phyloP scores from a whole-genome alignment of 1,140 invertebrate species.

The Eciton burchellii region DNA sequence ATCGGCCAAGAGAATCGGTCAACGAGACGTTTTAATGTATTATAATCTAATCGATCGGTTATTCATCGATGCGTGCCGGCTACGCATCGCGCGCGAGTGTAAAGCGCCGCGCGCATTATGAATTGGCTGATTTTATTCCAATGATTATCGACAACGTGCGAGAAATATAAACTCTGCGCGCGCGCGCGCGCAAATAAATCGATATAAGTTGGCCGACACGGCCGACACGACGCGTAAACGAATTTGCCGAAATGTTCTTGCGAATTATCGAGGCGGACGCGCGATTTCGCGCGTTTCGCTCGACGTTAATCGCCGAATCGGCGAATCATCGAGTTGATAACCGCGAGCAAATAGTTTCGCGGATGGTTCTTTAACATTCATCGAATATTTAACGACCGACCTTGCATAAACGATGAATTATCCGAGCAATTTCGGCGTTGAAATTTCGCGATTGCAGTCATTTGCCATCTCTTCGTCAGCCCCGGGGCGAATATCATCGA shows the following conservation, averaged over 20 bases:
- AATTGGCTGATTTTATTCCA: conserved; percentile 51
- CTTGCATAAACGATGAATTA: conserved; percentile 20
- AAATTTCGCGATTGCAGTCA: conserved; percentile 36
- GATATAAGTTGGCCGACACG: conserved; percentile 30
- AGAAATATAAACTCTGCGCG: conserved; percentile 37
- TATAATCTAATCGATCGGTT: conserved; percentile 48
- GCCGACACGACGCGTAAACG: conserved; percentile 31
- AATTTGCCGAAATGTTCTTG: conserved; percentile 37
- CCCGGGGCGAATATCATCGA: neutral
- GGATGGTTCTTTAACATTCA: conserved; percentile 50
- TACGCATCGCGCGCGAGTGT: conserved; percentile 9
- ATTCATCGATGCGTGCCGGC: conserved; percentile 18
- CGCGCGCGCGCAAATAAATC: conserved; percentile 29
- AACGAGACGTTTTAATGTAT: conserved; percentile 46
- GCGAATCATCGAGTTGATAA: conserved; percentile 33
- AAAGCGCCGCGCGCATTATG: conserved; percentile 16
- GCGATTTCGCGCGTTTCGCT: neutral
- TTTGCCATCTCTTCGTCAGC: conserved; percentile 15
- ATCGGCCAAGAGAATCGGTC: neutral
- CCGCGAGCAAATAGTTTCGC: conserved; percentile 37
- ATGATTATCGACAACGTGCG: conserved; percentile 37
- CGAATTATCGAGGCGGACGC: conserved; percentile 27
- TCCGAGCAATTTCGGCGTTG: conserved; percentile 41
- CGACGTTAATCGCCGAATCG: conserved; percentile 38
- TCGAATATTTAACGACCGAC: conserved; percentile 29